Evolutionary conservation across 1,140 invertebrate genomes (phyloP).

Genomic region (Semibalanus balanoides): DNA sequence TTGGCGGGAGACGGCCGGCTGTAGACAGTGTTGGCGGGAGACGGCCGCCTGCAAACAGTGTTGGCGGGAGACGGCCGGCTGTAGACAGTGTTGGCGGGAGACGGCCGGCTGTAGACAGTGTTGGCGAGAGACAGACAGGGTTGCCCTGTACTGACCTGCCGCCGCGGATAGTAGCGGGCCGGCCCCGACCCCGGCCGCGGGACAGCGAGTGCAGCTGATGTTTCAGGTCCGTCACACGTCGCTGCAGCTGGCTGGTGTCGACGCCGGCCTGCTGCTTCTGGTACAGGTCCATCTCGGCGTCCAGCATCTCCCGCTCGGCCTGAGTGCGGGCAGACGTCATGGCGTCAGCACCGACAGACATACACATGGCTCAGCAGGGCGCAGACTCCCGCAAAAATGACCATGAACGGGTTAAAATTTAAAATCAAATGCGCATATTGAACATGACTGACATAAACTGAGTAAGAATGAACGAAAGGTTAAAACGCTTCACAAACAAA

Average conservation of each 20-base stretch:
- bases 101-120: not conserved
- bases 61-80: too few relatives aligned
- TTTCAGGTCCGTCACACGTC: constrained; percentile 54
- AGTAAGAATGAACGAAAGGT: too few relatives aligned
- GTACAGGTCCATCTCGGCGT: constrained; percentile 74
- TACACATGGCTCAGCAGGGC: too few relatives aligned
- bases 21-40: too few relatives aligned
- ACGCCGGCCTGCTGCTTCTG: constrained; percentile 61
- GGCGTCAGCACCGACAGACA: not conserved
- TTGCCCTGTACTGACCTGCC: constrained; percentile 7
- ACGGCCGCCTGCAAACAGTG: not conserved
- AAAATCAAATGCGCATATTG: too few relatives aligned
- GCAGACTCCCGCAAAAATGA: too few relatives aligned
- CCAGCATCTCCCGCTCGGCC: constrained; percentile 65
- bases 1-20: too few relatives aligned
- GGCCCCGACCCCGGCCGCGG: constrained; percentile 12
- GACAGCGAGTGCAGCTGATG: constrained; percentile 34
- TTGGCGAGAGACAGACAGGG: too few relatives aligned
- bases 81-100: not conserved
- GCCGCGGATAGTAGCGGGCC: constrained; percentile 5
- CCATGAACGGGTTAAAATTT: too few relatives aligned
- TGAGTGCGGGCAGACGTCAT: constrained; percentile 26
- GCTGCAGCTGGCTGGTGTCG: constrained; percentile 54
- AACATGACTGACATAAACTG: too few relatives aligned
- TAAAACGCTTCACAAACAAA: too few relatives aligned